Evolutionary conservation across 2,797 vertebrate species (phyloP).

Genomic region (Crossoptilon crossoptilon): DNA sequence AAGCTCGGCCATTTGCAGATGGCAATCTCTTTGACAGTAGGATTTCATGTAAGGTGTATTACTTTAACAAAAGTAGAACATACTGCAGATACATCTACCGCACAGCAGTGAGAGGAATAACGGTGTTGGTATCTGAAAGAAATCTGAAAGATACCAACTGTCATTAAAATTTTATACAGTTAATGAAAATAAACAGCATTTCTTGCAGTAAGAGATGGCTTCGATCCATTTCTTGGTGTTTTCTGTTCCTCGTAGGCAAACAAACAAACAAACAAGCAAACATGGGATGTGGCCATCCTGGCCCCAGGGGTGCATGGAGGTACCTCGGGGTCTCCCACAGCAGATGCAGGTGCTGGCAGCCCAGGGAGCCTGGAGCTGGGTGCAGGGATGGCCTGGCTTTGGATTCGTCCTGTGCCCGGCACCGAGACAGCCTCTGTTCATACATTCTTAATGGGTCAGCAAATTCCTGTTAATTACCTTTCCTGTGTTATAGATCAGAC

Average conservation of each 20-base stretch:
- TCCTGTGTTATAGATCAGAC: not conserved
- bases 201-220: fast-evolving
- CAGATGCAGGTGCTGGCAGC: too few relatives aligned
- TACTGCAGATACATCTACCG: not conserved
- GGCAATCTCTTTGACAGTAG: not conserved
- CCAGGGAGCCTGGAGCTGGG: not conserved
- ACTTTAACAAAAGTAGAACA: not conserved
- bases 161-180: not conserved
- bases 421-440: not conserved
- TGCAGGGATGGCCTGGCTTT: too few relatives aligned
- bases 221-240: not conserved
- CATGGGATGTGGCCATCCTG: too few relatives aligned
- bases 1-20: not conserved
- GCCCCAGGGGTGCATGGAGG: too few relatives aligned
- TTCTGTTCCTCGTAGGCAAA: not conserved
- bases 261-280: too few relatives aligned
- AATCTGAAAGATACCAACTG: fast-evolving
- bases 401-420: not conserved
- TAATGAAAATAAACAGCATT: not conserved
- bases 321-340: too few relatives aligned
- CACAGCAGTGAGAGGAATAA: not conserved
- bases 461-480: not conserved
- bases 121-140: too few relatives aligned
- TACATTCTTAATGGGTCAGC: not conserved
- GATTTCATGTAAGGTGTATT: not conserved